A percentile compares a stretch with the other conserved stretches of the same genome.
These are phyloP conservation scores for Orthosia cruda DNA, from an alignment of 2,888 invertebrate genomes.

Conservation along the genomic window DNA sequence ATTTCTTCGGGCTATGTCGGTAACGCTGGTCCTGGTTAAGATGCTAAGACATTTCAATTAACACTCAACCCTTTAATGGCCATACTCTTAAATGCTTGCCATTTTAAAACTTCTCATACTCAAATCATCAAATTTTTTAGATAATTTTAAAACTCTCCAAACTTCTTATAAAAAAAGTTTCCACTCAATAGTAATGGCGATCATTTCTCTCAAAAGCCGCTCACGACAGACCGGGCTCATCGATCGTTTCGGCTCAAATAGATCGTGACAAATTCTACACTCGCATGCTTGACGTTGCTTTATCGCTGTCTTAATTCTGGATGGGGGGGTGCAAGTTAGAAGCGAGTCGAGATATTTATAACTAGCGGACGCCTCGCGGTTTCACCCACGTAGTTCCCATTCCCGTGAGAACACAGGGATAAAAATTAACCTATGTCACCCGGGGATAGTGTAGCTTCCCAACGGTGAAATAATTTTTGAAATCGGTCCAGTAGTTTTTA, in stretches of 20 bases:
- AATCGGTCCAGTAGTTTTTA: too few relatives aligned
- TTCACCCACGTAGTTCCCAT: too few relatives aligned
- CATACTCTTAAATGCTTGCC: too few relatives aligned
- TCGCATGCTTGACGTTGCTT: conserved; percentile 83
- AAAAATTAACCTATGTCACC: too few relatives aligned
- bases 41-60: too few relatives aligned
- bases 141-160: background rate
- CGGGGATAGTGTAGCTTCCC: too few relatives aligned
- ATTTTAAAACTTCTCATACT: background rate
- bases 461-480: too few relatives aligned
- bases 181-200: conserved; percentile 40
- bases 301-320: conserved; percentile 81
- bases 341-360: conserved; percentile 8
- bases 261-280: conserved; percentile 85
- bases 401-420: too few relatives aligned
- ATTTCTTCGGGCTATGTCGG: too few relatives aligned
- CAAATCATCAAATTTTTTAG: background rate
- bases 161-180: conserved; percentile 1
- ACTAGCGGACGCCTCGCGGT: too few relatives aligned
- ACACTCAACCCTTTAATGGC: too few relatives aligned
- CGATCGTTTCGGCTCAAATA: conserved; percentile 77
- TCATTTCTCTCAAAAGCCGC: conserved; percentile 62
- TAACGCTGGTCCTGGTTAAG: too few relatives aligned
- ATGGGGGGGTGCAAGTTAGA: conserved; percentile 56
- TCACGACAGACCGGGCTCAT: conserved; percentile 62